Evolutionary conservation across 2,888 invertebrate species (phyloP), one percentile per base, ranked within the genome.

Genomic region (Conistra vaccinii): DNA sequence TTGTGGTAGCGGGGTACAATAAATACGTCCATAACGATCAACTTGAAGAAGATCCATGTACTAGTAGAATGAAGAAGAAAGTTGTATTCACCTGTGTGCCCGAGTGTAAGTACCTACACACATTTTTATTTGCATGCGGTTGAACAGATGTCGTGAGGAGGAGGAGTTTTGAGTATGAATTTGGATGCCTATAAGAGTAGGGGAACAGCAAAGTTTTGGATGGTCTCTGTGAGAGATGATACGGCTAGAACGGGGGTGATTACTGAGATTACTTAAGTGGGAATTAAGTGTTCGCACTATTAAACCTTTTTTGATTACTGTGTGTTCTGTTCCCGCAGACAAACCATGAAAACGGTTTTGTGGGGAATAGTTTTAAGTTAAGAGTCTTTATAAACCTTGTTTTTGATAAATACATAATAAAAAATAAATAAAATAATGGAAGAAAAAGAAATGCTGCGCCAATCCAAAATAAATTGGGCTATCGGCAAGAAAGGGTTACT

Each of bases 1-100:
- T 89, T 63, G 92, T 81, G 1, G 78, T 92, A 61, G 89, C 90
- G n/a, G 92, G 92, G 2, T 90, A 90, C 62, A 77, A 85, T 0
- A 89, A 86, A 67, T 93, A 92, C 26, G 88, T 93, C 2, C 67
- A 72, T 1, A n/a, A 71, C 1, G 67, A 85, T 0, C 0, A 86
- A 0, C 51, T 94, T 0, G 60, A 90, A 0, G n/a, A 20, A 0
- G 85, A 94, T 66, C 0, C 5, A 0, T 95, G 94, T 75, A 90
- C 91, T 0, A 87, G 76, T 3, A n/a, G 57, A 0, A 86, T 71
- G 63, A 93, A 89, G 61, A 94, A 91, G 80, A 94, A 90, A 78
- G 29, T 81, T 0, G 2, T 81, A 48, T 81, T 69, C 17, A 81
- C 82, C n/a, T 81, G 81, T 57, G 60, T 63, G 3, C 81, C 81